A percentile compares a stretch with the other conserved stretches of the same genome.
phyloP scores from a whole-genome alignment of 2,888 invertebrate genomes.

The Chymomyza procnemis region DNA sequence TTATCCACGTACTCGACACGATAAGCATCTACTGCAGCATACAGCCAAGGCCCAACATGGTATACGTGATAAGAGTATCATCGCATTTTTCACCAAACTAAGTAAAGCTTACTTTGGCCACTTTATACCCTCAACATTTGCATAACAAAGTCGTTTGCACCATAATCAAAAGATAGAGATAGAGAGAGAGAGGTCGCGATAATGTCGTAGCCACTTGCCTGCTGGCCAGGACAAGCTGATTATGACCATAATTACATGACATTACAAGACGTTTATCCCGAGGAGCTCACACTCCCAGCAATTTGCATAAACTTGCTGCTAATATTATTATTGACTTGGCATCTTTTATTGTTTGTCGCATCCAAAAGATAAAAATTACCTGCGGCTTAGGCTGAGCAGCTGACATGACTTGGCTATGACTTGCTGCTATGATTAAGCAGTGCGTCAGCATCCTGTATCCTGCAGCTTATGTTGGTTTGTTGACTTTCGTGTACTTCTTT shows the following conservation, averaged over 20 bases:
- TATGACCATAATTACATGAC: conserved; percentile 76
- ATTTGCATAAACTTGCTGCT: conserved; percentile 50
- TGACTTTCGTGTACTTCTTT: conserved; percentile 36
- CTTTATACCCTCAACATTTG: conserved; percentile 48
- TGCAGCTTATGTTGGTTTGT: conserved; percentile 21
- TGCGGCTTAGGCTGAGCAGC: conserved; percentile 74
- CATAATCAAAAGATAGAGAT: too few species aligned
- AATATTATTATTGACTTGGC: conserved; percentile 67
- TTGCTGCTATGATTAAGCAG: conserved; percentile 46
- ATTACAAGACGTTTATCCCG: conserved; percentile 73
- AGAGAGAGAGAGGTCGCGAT: conserved; percentile 28
- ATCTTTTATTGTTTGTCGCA: conserved; percentile 41
- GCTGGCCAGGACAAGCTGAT: conserved; percentile 69
- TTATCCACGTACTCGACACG: too few species aligned
- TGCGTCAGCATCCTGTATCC: not conserved
- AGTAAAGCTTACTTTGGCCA: not conserved
- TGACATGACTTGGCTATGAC: conserved; percentile 76
- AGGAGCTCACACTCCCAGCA: conserved; percentile 26
- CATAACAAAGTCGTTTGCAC: conserved; percentile 65
- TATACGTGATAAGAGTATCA: not conserved
- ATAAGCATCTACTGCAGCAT: too few species aligned
- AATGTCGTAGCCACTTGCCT: conserved; percentile 38
- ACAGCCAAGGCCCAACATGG: too few species aligned
- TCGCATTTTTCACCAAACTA: too few species aligned
- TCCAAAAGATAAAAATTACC: conserved; percentile 63